Base-by-base conservation (phyloP, 2,797 vertebrate species). In the Acomys russatus region DNA sequence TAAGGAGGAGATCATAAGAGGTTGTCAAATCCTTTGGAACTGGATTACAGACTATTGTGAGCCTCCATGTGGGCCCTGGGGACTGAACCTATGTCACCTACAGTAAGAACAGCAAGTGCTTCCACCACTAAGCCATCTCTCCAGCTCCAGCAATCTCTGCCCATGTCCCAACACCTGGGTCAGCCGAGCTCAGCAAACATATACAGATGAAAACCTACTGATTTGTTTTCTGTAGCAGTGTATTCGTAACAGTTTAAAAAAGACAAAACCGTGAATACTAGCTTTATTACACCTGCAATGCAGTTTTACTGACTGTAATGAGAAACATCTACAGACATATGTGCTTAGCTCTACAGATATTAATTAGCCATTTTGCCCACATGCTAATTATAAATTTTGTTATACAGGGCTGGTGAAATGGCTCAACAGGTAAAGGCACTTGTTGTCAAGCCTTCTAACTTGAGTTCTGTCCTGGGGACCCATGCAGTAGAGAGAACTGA, bases 241-340 rank as follows among this genome's bases (percentile, higher is more conserved):
- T 9, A 88, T 56, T 93, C 92, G 49, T 38, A 56, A 79, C 14
- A 86, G 11, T 82, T 38, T 84, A 6, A 68, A 92, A 94, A 92
- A 51, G 38, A n/a, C 61, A 83, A 95, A 90, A 15, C 8, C 20
- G 11, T 78, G 70, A 96, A 79, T 15, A 11, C 22, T 3, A 70
- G 87, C 35, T 9, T 79, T 83, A 89, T 4, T 51, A 66, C 70
- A 66, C 22, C 3, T 66, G 20, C 93, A 61, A 15, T 73, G 6
- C 76, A 83, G 44, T 77, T 83, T 90, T 77, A 83, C 11, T 59
- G 76, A 77, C 61, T 35, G 44, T 1, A 0, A 15, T 18, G 14
- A 84, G 49, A 93, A 83, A 66, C 18, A 73, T 7, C 73, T 83
- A 51, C 9, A 79, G 70, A 68, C 15, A 22, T 9, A 2, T 51